phyloP scores from a whole-genome alignment of 2,888 invertebrate genomes.

The Cactoblastis cactorum region DNA sequence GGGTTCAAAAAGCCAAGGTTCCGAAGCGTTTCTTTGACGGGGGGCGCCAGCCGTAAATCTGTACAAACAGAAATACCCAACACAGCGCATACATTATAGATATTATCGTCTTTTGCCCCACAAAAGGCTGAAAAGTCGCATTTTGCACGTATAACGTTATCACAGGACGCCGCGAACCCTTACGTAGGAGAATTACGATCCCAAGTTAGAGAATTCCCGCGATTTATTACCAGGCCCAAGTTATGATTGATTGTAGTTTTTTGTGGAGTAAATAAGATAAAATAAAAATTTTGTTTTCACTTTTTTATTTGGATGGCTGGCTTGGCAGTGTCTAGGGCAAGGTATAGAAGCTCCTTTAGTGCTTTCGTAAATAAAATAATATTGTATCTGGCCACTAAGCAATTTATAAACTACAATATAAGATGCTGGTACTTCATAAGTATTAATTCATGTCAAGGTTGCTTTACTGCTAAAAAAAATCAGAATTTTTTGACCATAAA shows the following conservation, averaged over 20 bases:
- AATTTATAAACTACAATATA: too few species aligned
- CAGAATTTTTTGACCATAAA: too few species aligned
- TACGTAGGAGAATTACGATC: slow-evolving; percentile 58
- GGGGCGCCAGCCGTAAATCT: slow-evolving; percentile 47
- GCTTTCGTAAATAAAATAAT: too few species aligned
- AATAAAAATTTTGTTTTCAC: not conserved
- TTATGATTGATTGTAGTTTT: slow-evolving; percentile 7
- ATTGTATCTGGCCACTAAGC: too few species aligned
- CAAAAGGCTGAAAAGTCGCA: slow-evolving; percentile 77
- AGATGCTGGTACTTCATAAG: too few species aligned
- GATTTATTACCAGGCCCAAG: slow-evolving; percentile 13
- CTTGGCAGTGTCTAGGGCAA: too few species aligned
- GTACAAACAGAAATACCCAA: slow-evolving; percentile 66
- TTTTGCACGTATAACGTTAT: slow-evolving; percentile 72
- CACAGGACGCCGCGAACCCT: slow-evolving; percentile 66
- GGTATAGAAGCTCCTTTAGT: too few species aligned
- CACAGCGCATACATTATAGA: slow-evolving; percentile 66
- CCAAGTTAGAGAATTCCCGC: slow-evolving; percentile 28
- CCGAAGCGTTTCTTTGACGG: slow-evolving; percentile 25
- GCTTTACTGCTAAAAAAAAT: too few species aligned
- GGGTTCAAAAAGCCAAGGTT: not conserved
- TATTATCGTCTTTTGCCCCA: slow-evolving; percentile 67
- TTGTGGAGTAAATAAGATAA: not conserved
- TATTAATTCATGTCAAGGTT: too few species aligned
- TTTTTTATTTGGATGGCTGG: not conserved